Base-by-base conservation (phyloP, 2,113 vertebrate genomes). In the Serilophus lunatus region DNA sequence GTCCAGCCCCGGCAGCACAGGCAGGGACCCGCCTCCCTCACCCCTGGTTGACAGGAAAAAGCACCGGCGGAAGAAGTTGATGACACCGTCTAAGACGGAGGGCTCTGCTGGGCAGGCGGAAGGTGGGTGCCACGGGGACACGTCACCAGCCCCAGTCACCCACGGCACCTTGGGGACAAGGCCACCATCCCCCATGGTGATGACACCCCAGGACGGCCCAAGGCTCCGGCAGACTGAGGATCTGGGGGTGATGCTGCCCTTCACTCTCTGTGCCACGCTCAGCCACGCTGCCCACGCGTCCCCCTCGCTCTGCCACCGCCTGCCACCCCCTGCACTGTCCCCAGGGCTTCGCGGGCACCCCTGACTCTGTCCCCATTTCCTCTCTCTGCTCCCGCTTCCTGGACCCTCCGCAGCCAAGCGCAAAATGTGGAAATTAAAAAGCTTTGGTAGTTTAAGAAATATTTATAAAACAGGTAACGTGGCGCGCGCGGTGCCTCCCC, bases 381-480 rank as follows among this genome's bases (percentile, higher is more conserved):
- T 93, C 96, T 93, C 92, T 96, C 93, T 82, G 69, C 96, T 95
- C 74, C 94, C 87, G 91, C 88, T 76, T 95, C 92, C 98, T 96
- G 97, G 98, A 88, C 97, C 96, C 98, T 98, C 98, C 84, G 97
- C 99, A 99, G 99, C 99, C 98, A 99, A 99, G 97, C 99, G 99
- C 98, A 99, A 99, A 99, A 99, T 99, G 99, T 99, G 99, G 99
- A 99, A 99, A 97, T 98, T 99, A 98, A 99, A 99, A 98, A 99
- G 99, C 98, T 99, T 99, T 98, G 99, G 99, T 99, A 99, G 99
- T 98, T 99, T 99, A 98, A 99, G 99, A 99, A 99, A 99, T 99
- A 99, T 99, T 99, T 99, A 99, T 98, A 99, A 99, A 98, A 99
- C 99, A 99, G 99, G 99, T 99, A 99, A 99, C 92, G 94, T 87